Evolutionary conservation across 2,797 vertebrate genomes (phyloP), one percentile per base, ranked within the genome.

Genomic region (Xenopus petersii): DNA sequence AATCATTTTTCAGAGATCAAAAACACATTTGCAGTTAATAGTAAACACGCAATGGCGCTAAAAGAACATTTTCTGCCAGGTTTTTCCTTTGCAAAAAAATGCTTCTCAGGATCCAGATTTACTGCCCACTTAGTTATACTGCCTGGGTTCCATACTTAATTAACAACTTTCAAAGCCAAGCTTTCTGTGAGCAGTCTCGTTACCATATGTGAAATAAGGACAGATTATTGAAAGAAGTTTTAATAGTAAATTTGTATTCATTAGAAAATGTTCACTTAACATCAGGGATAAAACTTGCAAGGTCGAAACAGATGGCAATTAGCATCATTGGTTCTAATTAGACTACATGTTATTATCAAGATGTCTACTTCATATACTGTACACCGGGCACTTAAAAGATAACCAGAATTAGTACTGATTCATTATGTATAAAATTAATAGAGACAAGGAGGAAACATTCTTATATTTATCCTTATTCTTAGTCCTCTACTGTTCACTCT

Each of bases 171-270:
- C 24, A 63, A 10, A 63, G 61, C 26, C 13, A 17, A 63, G 61
- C 13, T 63, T 11, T 33, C 61, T 63, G 26, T 36, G 61, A 33
- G 30, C 26, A 36, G 12, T 63, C 30, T 63, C 36, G 61, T 63
- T 63, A 63, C 61, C 61, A 63, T 63, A 33, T 63, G 61, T 16
- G 30, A 42, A 63, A 26, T 63, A 16, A 33, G 30, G 61, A 36
- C 61, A 36, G 61, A 63, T 63, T 63, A 63, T 36, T 63, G 30
- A 33, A 63, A 63, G 26, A 42, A 36, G 26, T 42, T 36, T 42
- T 63, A 33, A 63, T 36, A 63, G 61, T 63, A 63, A 63, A 36
- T 63, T 63, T 36, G 42, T 63, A 63, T 42, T 63, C 61, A 63
- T 63, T 63, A 63, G 12, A 63, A 16, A 63, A 33, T 16, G 61